Conservation (phyloP, 1,140 invertebrate species). For the Drosophila sp. region DNA sequence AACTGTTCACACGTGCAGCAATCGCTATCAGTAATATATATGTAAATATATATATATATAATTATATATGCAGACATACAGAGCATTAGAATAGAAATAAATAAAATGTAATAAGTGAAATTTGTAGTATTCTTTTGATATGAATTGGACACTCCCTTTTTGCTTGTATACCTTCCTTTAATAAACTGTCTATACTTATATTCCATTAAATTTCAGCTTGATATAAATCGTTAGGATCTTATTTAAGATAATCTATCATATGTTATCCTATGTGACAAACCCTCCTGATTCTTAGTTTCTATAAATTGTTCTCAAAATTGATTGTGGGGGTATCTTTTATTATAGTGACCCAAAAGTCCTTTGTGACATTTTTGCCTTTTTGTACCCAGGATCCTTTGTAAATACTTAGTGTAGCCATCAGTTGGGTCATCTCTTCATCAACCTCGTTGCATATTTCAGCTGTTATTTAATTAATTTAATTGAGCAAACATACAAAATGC, state of each 20-base stretch:
- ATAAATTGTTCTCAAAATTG: neutral
- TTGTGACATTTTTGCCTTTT: neutral
- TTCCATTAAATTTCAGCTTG: too few species aligned
- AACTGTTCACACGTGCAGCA: neutral
- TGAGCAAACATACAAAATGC: slow-evolving; percentile 70
- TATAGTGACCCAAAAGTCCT: neutral
- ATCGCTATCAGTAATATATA: neutral
- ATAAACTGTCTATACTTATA: too few species aligned
- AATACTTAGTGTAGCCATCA: neutral
- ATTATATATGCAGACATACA: neutral
- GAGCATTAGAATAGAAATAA: neutral
- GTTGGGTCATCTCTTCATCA: slow-evolving; percentile 23
- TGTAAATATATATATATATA: neutral
- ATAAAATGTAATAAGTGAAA: neutral
- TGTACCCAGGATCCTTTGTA: neutral
- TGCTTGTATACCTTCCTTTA: too few species aligned
- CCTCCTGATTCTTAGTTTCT: neutral
- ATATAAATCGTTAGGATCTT: too few species aligned
- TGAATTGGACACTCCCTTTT: too few species aligned
- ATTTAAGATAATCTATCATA: too few species aligned
- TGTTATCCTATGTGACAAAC: neutral
- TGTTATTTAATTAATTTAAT: slow-evolving; percentile 72
- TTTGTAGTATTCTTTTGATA: too few species aligned
- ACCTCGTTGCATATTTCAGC: slow-evolving; percentile 53
- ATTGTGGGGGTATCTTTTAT: neutral